These are phyloP conservation scores for Rhinogobius similis DNA, from an alignment of 2,113 vertebrate genomes.

Conservation along the genomic window DNA sequence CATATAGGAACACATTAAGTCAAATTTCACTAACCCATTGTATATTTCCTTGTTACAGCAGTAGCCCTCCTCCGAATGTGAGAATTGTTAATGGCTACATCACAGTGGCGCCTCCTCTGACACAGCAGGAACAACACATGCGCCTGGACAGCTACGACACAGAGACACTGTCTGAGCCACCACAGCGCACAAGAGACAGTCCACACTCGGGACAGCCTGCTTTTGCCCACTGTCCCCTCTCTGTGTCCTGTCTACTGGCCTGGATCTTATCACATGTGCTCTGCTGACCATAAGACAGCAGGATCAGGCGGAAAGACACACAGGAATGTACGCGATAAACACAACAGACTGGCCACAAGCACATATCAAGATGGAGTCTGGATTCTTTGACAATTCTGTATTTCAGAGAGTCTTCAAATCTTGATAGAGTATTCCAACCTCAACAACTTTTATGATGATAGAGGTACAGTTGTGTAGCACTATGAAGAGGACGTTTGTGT, in stretches of 20 bases:
- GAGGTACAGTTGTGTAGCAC: conserved; percentile 33
- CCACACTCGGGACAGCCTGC: conserved; percentile 58
- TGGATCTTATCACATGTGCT: conserved; percentile 69
- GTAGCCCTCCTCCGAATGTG: conserved; percentile 81
- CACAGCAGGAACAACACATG: conserved; percentile 65
- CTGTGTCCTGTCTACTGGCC: conserved; percentile 63
- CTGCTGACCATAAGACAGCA: conserved; percentile 82
- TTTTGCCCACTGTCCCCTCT: conserved; percentile 14
- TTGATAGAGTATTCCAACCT: conserved; percentile 32
- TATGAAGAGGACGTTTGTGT: conserved; percentile 31
- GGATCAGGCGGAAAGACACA: conserved; percentile 37
- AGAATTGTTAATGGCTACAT: conserved; percentile 85
- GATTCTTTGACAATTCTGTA: conserved; percentile 16
- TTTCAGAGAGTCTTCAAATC: conserved; percentile 17
- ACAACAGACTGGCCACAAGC: conserved; percentile 11
- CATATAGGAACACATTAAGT: background rate
- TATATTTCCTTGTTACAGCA: conserved; percentile 68
- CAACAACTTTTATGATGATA: conserved; percentile 45
- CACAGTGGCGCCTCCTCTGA: conserved; percentile 81
- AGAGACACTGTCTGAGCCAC: conserved; percentile 3
- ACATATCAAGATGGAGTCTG: conserved; percentile 11
- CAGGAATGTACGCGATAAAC: conserved; percentile 34
- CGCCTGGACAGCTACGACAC: conserved; percentile 16
- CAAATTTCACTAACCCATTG: background rate
- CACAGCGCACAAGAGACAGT: conserved; percentile 49